Percentiles rank a stretch among this genome's conserved stretches.
phyloP scores from a whole-genome alignment of 2,888 invertebrate species.

The Tigriopus californicus region DNA sequence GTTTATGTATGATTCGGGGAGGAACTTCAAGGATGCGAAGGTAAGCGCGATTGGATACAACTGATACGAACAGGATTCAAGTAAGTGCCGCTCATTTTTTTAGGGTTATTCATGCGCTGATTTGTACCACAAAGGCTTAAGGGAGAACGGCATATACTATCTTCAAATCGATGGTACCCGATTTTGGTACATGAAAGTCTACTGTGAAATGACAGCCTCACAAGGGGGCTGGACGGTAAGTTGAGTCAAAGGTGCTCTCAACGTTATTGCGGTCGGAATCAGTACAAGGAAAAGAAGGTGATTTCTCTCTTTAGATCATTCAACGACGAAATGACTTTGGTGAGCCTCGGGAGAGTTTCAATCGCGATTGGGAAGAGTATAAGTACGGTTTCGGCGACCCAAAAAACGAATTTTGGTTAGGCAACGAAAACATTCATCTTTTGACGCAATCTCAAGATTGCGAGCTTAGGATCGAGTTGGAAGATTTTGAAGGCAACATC shows the following conservation, averaged over 20 bases:
- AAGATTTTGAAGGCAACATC: conserved; percentile 81
- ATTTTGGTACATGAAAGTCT: conserved; percentile 80
- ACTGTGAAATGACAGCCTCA: conserved; percentile 67
- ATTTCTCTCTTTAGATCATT: conserved; percentile 51
- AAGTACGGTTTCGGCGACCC: conserved; percentile 83
- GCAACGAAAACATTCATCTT: conserved; percentile 84
- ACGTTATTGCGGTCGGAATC: too few species aligned
- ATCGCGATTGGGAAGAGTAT: conserved; percentile 77
- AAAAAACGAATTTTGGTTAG: conserved; percentile 73
- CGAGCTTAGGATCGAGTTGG: conserved; percentile 62
- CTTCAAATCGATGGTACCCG: conserved; percentile 74
- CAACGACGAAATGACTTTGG: conserved; percentile 74
- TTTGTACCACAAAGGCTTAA: conserved; percentile 62
- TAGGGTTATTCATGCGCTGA: conserved; percentile 77
- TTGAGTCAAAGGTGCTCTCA: conserved; percentile 20
- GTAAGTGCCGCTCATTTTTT: neutral
- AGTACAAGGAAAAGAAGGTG: too few species aligned
- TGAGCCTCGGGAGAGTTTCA: conserved; percentile 70
- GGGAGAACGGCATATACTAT: conserved; percentile 69
- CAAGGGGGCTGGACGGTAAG: conserved; percentile 87
- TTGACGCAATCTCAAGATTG: conserved; percentile 79
- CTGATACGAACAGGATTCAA: too few species aligned
- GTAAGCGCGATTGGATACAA: too few species aligned
- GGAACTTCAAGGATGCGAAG: neutral
- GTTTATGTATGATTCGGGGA: conserved; percentile 35